Evolutionary conservation across 2,888 invertebrate genomes (phyloP), one percentile per base, ranked within the genome.

Genomic region (Drosophila setosimentum): DNA sequence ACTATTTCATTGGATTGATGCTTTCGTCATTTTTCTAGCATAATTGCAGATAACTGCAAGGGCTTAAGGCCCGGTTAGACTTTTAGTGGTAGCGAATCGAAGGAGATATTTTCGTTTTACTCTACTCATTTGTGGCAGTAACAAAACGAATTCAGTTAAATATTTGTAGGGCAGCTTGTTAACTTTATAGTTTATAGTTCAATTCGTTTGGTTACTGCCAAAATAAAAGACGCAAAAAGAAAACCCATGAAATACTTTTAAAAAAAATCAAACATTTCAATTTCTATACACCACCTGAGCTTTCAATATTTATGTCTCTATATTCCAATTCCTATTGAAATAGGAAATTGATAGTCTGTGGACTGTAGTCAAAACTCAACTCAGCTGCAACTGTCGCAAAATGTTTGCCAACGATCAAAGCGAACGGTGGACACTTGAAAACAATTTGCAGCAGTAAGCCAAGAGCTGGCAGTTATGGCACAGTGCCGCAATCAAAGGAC

Each of bases 311-410:
- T 45, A n/a, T 45, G 24, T 24, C 3, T 45, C 3, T 3, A 6
- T 13, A 21, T 42, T 42, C 13, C 7, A 2, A 4, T 7, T 16
- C 4, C 45, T 2, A 16, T 45, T 45, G 29, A 50, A 27, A 29
- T 35, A 49, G 16, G 78, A 63, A 68, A 68, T 60, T 48, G 45
- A 78, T 73, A 50, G 16, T 18, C 65, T 40, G 61, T 13, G 24
- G 64, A n/a, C 66, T 45, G 60, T 55, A 30, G 27, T 55, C 16
- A 49, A 33, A 45, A 48, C 64, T 45, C 45, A 24, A 45, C 45
- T 24, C 37, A 69, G 51, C 81, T 73, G 68, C 57, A 81, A 81
- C 67, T 71, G 83, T 87, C 77, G 77, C 82, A 72, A 76, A 87
- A 61, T 75, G 74, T 35, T 74, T 75, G 45, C 32, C 45, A 73